These are phyloP conservation scores for Mythimna ferrago DNA, from an alignment of 2,888 invertebrate species.

Conservation along the genomic window DNA sequence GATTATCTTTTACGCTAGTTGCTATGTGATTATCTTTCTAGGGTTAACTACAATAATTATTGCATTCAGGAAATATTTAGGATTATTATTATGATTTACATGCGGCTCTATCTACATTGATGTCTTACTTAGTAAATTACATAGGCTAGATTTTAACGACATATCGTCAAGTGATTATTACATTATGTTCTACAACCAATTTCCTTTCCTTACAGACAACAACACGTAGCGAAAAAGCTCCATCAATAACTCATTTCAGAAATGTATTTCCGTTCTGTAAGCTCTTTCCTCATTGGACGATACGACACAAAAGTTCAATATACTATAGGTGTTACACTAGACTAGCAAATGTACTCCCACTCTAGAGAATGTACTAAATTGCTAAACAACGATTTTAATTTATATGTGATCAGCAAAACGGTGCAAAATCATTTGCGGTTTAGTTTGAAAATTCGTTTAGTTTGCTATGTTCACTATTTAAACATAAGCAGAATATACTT, in stretches of 20 bases:
- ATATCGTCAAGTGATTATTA: constrained; percentile 42
- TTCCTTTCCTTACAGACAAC: constrained; percentile 18
- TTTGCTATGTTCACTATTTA: not conserved
- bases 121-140: constrained; percentile 40
- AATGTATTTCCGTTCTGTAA: not conserved
- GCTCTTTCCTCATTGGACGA: not conserved
- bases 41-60: constrained; percentile 47
- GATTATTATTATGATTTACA: constrained; percentile 33
- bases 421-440: not conserved
- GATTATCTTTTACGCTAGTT: no score
- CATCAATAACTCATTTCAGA: constrained; percentile 5
- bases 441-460: not conserved
- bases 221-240: constrained; percentile 17
- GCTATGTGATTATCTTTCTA: no score
- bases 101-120: constrained; percentile 45
- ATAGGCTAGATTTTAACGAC: constrained; percentile 43
- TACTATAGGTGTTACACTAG: no score
- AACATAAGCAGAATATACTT: not conserved
- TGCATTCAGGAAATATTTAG: constrained; percentile 39
- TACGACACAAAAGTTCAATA: constrained; percentile 27
- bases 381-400: not conserved
- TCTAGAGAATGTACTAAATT: not conserved
- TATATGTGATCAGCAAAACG: not conserved
- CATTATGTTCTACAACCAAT: constrained; percentile 19
- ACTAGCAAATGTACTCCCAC: not conserved